Base-by-base conservation (phyloP, 2,113 vertebrate genomes). In the Rhadina sibilatrix region DNA sequence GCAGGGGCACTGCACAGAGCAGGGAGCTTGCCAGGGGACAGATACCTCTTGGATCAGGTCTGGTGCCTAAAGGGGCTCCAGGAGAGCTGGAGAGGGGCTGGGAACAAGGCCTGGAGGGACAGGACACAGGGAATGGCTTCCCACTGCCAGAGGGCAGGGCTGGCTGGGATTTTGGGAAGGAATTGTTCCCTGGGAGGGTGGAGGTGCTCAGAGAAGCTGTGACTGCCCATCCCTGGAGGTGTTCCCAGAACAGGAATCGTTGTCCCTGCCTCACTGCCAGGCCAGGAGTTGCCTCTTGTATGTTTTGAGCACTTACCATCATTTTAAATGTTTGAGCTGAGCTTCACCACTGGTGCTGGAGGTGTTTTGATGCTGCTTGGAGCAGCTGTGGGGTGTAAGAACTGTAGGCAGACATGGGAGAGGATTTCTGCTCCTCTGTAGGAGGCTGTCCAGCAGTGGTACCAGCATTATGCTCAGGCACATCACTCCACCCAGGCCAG, bases 401-500 rank as follows among this genome's bases (percentile, higher is more conserved):
- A 6, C 1, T 44, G 74, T 35, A 46, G 90, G 14, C 80, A 90
- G 91, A 9, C 66, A 42, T 17, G 60, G 95, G 70, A 87, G 95
- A 59, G 87, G 72, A 28, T 92, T 94, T 94, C 27, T 87, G 94
- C 93, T 61, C 72, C 90, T 31, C 72, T 87, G 19, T 79, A 98
- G 98, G 98, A 98, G 92, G 97, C 97, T 97, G 97, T 97, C 94
- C 98, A 98, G 97, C 98, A 98, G 78, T 98, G 98, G 98, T 99
- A 98, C 97, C 98, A 99, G 87, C 98, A 98, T 69, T 99, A 97
- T 94, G 97, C 97, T 89, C 98, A 98, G 96, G 95, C 96, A 30
- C 98, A 97, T 87, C 95, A 85, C 88, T 93, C 95, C 53, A 76
- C 97, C 95, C 98, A 98, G 85, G 89, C 83, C 66, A 95, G 97